A percentile compares a stretch with the other conserved stretches of the same genome.
These are phyloP conservation scores for Oryzias dopingdopingensis DNA, from an alignment of 2,797 vertebrate species.

Conservation along the genomic window DNA sequence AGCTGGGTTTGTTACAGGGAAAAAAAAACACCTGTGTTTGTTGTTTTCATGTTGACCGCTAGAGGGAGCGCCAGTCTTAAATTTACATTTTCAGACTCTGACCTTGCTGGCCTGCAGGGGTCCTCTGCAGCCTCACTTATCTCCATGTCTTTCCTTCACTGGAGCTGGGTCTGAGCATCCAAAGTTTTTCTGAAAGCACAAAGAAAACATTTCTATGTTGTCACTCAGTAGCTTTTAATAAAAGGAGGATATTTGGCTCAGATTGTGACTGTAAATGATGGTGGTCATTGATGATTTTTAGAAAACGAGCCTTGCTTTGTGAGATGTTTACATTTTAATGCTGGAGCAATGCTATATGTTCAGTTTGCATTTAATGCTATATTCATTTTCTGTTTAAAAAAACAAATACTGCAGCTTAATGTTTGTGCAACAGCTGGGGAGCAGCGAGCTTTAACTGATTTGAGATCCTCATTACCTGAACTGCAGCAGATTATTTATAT, in stretches of 20 bases:
- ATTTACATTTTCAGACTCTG: not conserved
- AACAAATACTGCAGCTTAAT: not conserved
- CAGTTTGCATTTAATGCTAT: not conserved
- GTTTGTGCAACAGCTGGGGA: too few relatives aligned
- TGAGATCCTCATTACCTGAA: too few relatives aligned
- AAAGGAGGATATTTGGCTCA: not conserved
- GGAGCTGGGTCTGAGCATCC: not conserved
- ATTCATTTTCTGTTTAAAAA: not conserved
- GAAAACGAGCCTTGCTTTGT: constrained; percentile 7
- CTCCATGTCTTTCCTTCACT: not conserved
- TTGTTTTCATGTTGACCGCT: not conserved
- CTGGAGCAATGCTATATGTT: not conserved
- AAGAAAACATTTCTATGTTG: constrained; percentile 10
- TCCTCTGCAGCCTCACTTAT: constrained; percentile 13
- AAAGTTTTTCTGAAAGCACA: not conserved
- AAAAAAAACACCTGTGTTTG: not conserved
- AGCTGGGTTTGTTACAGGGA: too few relatives aligned
- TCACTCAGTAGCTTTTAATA: constrained; percentile 52
- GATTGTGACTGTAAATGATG: constrained; percentile 7
- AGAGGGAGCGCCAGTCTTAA: constrained; percentile 24
- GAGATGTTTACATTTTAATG: not conserved
- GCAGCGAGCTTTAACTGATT: too few relatives aligned
- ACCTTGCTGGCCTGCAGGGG: constrained; percentile 35
- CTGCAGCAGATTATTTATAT: too few relatives aligned
- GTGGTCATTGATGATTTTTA: constrained; percentile 19